Conservation (phyloP, 2,113 vertebrate species). For the Cercocebus atys region DNA sequence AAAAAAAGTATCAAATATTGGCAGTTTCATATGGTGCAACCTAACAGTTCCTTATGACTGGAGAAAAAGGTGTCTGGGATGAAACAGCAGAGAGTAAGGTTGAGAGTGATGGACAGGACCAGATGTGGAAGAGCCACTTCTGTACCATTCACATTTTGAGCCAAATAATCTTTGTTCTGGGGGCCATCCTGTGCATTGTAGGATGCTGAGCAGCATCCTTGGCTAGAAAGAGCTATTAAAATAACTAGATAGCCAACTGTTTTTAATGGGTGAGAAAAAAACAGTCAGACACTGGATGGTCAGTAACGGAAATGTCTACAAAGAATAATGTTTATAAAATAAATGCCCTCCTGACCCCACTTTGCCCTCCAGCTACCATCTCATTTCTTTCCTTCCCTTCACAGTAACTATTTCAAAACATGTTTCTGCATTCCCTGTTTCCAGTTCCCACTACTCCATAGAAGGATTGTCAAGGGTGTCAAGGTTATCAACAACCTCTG, state of each 20-base stretch:
- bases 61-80: not conserved
- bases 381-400: not conserved
- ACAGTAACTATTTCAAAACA: not conserved
- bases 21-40: not conserved
- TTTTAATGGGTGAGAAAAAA: not conserved
- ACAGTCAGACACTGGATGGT: not conserved
- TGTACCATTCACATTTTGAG: not conserved
- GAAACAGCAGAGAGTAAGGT: not conserved
- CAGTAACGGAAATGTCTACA: not conserved
- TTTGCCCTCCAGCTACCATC: not conserved
- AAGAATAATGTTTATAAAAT: not conserved
- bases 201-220: not conserved
- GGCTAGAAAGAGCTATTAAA: not conserved
- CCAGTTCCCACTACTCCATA: not conserved
- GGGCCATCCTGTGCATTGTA: no score
- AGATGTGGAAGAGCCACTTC: no score
- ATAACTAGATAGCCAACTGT: not conserved
- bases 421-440: not conserved
- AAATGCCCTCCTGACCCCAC: not conserved
- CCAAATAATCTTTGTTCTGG: not conserved
- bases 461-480: not conserved
- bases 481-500: not conserved
- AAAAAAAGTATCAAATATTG: not conserved
- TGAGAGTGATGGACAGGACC: not conserved
- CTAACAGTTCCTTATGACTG: not conserved